These are phyloP conservation scores for Scylla paramamosain DNA, from an alignment of 1,140 invertebrate species.

Conservation along the genomic window DNA sequence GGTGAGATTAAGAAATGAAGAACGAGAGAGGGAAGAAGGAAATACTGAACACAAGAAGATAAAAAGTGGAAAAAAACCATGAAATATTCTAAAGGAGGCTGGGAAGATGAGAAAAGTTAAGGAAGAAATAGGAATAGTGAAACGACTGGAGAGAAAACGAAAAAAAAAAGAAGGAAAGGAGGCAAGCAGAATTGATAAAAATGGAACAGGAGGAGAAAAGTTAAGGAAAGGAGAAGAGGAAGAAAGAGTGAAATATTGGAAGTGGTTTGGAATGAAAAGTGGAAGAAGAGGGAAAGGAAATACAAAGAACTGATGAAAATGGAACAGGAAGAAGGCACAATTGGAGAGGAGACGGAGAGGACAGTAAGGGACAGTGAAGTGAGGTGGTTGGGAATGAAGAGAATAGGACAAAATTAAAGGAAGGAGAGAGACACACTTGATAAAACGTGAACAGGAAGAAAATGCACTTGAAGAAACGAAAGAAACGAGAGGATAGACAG, in stretches of 20 bases:
- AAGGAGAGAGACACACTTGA: not conserved
- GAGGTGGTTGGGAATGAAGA: too few relatives aligned
- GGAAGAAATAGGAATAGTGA: too few relatives aligned
- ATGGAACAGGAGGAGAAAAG: constrained; percentile 1
- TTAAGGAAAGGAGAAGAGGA: not conserved
- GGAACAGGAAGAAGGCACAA: not conserved
- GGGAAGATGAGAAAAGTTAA: too few relatives aligned
- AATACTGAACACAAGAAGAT: too few relatives aligned
- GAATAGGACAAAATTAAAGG: not conserved
- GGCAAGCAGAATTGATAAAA: not conserved
- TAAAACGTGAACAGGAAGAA: too few relatives aligned
- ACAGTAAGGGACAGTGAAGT: too few relatives aligned
- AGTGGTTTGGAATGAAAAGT: not conserved
- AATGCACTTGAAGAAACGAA: not conserved
- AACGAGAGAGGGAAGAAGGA: too few relatives aligned
- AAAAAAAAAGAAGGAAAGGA: too few relatives aligned
- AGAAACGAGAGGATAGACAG: not conserved
- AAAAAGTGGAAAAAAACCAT: too few relatives aligned
- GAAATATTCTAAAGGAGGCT: too few relatives aligned
- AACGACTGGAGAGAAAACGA: too few relatives aligned
- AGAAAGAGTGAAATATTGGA: not conserved
- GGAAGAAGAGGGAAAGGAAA: not conserved
- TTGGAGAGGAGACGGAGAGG: not conserved
- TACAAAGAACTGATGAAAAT: not conserved
- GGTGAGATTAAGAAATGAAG: too few relatives aligned